phyloP scores from a whole-genome alignment of 1,140 invertebrate genomes.

The Drosophila tani region DNA sequence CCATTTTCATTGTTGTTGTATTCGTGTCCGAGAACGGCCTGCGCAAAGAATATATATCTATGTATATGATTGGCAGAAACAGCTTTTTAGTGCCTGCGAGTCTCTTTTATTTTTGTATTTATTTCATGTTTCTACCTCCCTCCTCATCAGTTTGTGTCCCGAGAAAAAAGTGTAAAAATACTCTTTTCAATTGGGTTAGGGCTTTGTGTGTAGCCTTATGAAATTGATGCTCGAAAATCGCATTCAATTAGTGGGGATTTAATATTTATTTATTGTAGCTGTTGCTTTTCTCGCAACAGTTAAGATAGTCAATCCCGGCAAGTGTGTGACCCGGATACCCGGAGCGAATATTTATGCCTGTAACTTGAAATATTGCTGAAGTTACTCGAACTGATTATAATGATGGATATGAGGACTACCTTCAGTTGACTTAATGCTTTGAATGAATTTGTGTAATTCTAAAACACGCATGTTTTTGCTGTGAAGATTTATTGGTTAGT shows the following conservation, averaged over 20 bases:
- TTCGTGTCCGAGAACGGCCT: constrained; percentile 37
- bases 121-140: constrained; percentile 59
- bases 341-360: constrained; percentile 63
- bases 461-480: not conserved
- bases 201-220: constrained; percentile 68
- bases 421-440: not conserved
- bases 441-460: not conserved
- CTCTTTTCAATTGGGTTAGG: constrained; percentile 68
- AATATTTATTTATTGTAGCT: constrained; percentile 77
- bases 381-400: constrained; percentile 36
- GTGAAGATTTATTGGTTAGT: not conserved
- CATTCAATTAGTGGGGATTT: constrained; percentile 81
- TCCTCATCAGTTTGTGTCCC: constrained; percentile 9
- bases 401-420: not conserved
- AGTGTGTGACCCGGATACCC: constrained; percentile 54
- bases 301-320: constrained; percentile 28
- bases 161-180: constrained; percentile 45
- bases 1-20: constrained; percentile 51
- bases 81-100: constrained; percentile 70
- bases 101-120: constrained; percentile 71
- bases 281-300: constrained; percentile 31
- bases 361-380: constrained; percentile 68
- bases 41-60: constrained; percentile 48
- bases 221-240: constrained; percentile 82
- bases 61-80: constrained; percentile 77